These are phyloP conservation scores for Torymus auratus DNA, from an alignment of 2,888 invertebrate genomes.

Conservation along the genomic window DNA sequence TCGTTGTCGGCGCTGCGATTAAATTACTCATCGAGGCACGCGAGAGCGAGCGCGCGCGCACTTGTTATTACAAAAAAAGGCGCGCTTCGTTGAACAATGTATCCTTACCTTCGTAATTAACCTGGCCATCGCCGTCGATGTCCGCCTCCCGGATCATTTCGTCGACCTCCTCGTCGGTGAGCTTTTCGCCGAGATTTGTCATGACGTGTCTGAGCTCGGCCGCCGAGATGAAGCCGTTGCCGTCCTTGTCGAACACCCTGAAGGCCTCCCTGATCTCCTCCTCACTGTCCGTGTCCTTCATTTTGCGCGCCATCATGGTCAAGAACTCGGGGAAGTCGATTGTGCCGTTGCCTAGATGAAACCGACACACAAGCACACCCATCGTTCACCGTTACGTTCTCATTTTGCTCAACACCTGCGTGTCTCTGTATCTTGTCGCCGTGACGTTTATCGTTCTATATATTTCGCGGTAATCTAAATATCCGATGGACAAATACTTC, in stretches of 20 bases:
- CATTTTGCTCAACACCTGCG: background rate
- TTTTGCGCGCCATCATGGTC: conserved; percentile 99
- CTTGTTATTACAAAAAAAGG: conserved; percentile 2
- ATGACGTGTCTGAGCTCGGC: conserved; percentile 99
- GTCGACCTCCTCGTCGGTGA: conserved; percentile 99
- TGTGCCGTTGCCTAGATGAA: conserved; percentile 93
- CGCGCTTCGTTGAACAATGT: background rate
- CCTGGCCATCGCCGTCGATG: conserved; percentile 99
- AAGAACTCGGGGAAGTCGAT: conserved; percentile 99
- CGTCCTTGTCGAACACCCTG: conserved; percentile 99
- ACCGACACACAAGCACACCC: background rate
- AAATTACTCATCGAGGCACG: conserved; percentile 38
- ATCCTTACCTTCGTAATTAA: conserved; percentile 94
- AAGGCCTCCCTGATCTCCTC: conserved; percentile 99
- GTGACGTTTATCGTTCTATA: too few relatives aligned
- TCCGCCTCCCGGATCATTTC: conserved; percentile 99
- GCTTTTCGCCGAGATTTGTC: conserved; percentile 99
- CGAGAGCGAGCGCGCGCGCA: background rate
- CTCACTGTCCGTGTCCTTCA: conserved; percentile 99
- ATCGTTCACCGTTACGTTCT: background rate
- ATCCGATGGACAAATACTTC: too few relatives aligned
- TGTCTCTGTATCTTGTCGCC: too few relatives aligned
- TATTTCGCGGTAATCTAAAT: too few relatives aligned
- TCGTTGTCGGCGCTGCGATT: conserved; percentile 6
- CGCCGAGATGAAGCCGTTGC: conserved; percentile 99